Evolutionary conservation across 2,797 vertebrate species (phyloP).

Genomic region (Heteromormyrus szaboi): DNA sequence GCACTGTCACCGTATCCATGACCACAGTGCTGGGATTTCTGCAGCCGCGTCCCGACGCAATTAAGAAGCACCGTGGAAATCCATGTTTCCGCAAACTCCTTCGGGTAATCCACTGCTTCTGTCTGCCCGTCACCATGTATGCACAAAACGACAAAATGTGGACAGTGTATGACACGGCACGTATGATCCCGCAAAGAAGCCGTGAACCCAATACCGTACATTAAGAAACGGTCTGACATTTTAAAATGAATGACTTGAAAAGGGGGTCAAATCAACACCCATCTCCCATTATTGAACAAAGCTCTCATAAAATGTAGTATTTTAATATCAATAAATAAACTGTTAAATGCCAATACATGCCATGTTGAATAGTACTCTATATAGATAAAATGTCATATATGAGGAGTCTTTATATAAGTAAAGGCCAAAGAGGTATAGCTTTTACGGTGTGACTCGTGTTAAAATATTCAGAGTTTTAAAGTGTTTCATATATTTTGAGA

Average conservation of each 20-base stretch:
- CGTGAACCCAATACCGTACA: neutral
- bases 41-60: neutral
- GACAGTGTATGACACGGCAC: neutral
- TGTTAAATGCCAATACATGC: neutral
- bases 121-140: neutral
- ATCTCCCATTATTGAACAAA: neutral
- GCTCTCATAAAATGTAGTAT: constrained; percentile 2
- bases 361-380: neutral
- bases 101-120: neutral
- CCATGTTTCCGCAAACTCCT: neutral
- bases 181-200: neutral
- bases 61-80: neutral
- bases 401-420: constrained; percentile 8
- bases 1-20: neutral
- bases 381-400: neutral
- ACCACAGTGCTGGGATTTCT: neutral
- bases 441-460: neutral
- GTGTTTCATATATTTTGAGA: neutral
- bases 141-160: neutral
- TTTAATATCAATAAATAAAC: neutral
- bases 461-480: neutral
- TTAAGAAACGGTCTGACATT: neutral
- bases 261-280: neutral
- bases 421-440: neutral
- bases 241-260: neutral